These are phyloP conservation scores for Trissoscelio sp. DNA, from an alignment of 2,888 invertebrate genomes.

Conservation along the genomic window DNA sequence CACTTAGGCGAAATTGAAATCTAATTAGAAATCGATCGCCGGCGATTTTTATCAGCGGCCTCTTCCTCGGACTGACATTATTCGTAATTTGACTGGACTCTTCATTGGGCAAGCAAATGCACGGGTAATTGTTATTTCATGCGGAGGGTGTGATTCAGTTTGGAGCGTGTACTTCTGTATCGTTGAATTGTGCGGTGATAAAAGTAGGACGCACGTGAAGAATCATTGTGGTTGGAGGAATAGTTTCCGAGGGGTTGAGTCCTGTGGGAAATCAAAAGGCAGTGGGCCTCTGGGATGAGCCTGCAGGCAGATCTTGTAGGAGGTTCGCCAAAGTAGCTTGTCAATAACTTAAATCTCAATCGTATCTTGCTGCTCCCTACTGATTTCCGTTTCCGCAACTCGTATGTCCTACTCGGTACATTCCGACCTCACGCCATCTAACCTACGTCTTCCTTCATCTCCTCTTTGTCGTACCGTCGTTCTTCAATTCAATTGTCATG, in stretches of 20 bases:
- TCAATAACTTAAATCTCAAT: constrained; percentile 84
- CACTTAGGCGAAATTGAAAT: no score
- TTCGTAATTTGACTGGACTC: no score
- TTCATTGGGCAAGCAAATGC: not conserved
- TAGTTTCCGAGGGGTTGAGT: constrained; percentile 81
- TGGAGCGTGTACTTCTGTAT: constrained; percentile 13
- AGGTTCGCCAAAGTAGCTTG: constrained; percentile 82
- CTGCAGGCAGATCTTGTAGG: constrained; percentile 77
- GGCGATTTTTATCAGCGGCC: no score
- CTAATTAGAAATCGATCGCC: no score
- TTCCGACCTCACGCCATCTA: constrained; percentile 22
- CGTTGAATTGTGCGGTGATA: constrained; percentile 46
- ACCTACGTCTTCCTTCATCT: constrained; percentile 36
- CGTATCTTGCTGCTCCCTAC: constrained; percentile 81
- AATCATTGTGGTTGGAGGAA: constrained; percentile 82
- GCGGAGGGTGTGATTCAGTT: constrained; percentile 26
- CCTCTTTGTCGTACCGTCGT: constrained; percentile 18
- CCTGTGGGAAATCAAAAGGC: constrained; percentile 83
- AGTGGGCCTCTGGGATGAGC: constrained; percentile 80
- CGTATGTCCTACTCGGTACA: constrained; percentile 68
- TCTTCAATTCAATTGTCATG: constrained; percentile 61
- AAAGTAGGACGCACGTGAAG: constrained; percentile 71
- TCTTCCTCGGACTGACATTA: no score
- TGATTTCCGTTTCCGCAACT: constrained; percentile 77
- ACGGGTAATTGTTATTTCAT: constrained; percentile 26